A percentile compares a stretch with the other conserved stretches of the same genome.
phyloP scores from a whole-genome alignment of 2,888 invertebrate genomes.

The Carabus problematicus region DNA sequence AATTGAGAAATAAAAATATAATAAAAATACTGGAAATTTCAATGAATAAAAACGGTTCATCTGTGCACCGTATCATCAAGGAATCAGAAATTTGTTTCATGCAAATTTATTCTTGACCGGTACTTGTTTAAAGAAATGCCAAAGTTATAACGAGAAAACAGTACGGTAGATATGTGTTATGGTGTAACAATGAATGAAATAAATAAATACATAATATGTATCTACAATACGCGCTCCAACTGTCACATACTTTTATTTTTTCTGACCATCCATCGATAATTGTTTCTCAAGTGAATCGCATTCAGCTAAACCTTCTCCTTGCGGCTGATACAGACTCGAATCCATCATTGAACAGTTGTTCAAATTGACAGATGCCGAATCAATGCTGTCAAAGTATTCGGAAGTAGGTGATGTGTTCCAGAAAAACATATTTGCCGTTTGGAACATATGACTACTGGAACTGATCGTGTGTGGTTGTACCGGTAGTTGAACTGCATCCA shows the following conservation, averaged over 20 bases:
- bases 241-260: slow-evolving; percentile 18
- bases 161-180: slow-evolving; percentile 3
- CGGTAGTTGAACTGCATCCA: slow-evolving; percentile 58
- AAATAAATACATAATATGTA: slow-evolving; percentile 8
- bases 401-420: slow-evolving; percentile 59
- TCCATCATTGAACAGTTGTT: slow-evolving; percentile 53
- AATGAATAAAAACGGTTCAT: not conserved
- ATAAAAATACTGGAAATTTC: slow-evolving; percentile 24
- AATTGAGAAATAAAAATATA: slow-evolving; percentile 8
- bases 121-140: not conserved
- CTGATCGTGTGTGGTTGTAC: slow-evolving; percentile 51
- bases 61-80: slow-evolving; percentile 30
- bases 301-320: slow-evolving; percentile 65
- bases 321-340: slow-evolving; percentile 59
- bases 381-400: slow-evolving; percentile 74
- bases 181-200: slow-evolving; percentile 2
- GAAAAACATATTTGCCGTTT: slow-evolving; percentile 63
- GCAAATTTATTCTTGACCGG: slow-evolving; percentile 37
- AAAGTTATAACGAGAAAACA: not conserved
- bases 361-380: slow-evolving; percentile 57
- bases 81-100: slow-evolving; percentile 35
- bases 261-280: slow-evolving; percentile 5
- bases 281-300: slow-evolving; percentile 63
- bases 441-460: slow-evolving; percentile 53
- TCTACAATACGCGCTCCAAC: slow-evolving; percentile 27